Evolutionary conservation across 1,140 invertebrate species (phyloP).

Genomic region (Macrocentrus cingulum): DNA sequence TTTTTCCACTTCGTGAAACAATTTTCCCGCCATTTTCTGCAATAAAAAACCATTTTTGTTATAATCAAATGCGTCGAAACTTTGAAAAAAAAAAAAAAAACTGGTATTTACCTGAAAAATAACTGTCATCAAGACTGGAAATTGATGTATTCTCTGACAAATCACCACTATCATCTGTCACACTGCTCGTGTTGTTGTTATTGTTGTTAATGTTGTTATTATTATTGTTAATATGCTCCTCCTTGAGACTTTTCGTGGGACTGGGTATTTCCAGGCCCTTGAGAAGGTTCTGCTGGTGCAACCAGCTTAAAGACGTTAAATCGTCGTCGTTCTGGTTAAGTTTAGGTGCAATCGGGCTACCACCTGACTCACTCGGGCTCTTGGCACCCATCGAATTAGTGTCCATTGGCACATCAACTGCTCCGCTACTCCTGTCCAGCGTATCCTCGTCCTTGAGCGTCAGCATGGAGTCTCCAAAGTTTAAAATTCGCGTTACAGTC

Average conservation of each 20-base stretch:
- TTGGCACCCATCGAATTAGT: constrained; percentile 32
- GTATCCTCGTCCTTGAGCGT: constrained; percentile 44
- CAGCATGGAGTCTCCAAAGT: constrained; percentile 38
- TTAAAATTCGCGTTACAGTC: constrained; percentile 41
- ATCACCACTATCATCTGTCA: constrained; percentile 50
- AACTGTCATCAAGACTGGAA: constrained; percentile 50
- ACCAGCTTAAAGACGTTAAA: constrained; percentile 84
- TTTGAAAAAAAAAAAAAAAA: background rate
- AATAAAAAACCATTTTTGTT: background rate
- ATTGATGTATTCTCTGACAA: constrained; percentile 48
- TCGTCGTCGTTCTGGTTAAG: constrained; percentile 71
- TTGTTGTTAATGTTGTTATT: constrained; percentile 45
- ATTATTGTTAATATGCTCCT: constrained; percentile 49
- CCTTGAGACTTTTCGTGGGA: constrained; percentile 46
- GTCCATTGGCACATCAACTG: background rate
- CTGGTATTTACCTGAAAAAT: constrained; percentile 45
- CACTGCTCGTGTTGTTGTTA: constrained; percentile 45
- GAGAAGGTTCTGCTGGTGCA: constrained; percentile 87
- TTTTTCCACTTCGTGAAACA: constrained; percentile 29
- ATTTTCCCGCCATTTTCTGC: constrained; percentile 46
- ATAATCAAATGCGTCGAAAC: too few species aligned
- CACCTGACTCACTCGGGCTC: constrained; percentile 34
- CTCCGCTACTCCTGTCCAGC: constrained; percentile 31
- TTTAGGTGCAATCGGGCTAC: constrained; percentile 28
- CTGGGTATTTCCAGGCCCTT: constrained; percentile 66